Base-by-base conservation (phyloP, 2,113 vertebrate genomes). In the Heliornis fulica region DNA sequence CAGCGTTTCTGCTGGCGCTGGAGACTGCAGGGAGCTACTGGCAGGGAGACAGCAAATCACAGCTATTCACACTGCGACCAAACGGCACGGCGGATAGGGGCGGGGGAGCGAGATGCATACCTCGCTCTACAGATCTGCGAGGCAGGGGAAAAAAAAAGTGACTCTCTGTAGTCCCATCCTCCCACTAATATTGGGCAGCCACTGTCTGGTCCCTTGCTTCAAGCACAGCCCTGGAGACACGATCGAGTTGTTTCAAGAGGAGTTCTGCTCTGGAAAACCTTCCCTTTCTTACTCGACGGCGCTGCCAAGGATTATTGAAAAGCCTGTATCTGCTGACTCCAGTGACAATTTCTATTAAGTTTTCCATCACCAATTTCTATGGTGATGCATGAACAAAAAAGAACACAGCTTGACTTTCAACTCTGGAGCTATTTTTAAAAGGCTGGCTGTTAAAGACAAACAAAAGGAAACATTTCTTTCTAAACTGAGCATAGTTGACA, bases 351-450 rank as follows among this genome's bases (percentile, higher is more conserved):
- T 63, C 92, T 93, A 34, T 86, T 94, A 93, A 83, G 68, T 92
- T 96, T 90, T 50, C 92, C 88, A 90, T 72, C 83, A 90, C 75
- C 86, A 61, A 90, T 94, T 96, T 90, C 88, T 96, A 32, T 71
- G 88, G 90, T 80, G 95, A 86, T 95, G 60, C 64, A 38, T 40
- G 85, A 92, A 50, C 41, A 81, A 43, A 91, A 94, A 95, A 54
- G 80, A 95, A 25, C 43, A 61, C 53, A 40, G 54, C 65, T 83
- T 94, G 90, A 80, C 90, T 94, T 93, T 86, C 78, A 87, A 50
- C 85, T 87, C 76, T 4, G 3, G 56, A 90, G 88, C 85, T 95
- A 66, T 94, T 97, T 95, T 88, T 94, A 74, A 22, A 36, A 70
- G 68, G 46, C 68, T 86, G 83, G 68, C 82, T 96, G 46, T 83